Percentiles rank a stretch among this genome's conserved stretches.
phyloP scores from a whole-genome alignment of 2,888 invertebrate genomes.

The Schrankia costaestrigalis region DNA sequence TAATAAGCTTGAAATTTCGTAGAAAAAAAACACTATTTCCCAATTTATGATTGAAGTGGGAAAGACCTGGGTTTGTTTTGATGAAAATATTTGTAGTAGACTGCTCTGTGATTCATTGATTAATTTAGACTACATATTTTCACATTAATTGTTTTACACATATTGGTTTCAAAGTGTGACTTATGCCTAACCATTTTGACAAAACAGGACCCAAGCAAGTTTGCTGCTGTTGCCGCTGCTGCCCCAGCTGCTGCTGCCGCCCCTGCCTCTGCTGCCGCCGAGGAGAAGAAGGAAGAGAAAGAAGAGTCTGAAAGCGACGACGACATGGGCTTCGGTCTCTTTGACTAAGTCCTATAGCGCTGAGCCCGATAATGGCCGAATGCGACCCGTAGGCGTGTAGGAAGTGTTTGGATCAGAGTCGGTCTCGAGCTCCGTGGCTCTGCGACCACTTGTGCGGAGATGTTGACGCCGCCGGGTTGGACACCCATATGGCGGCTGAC shows the following conservation, averaged over 20 bases:
- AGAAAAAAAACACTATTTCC: neutral
- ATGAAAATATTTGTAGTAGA: too few species aligned
- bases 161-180: neutral
- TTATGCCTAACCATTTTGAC: neutral
- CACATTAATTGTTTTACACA: neutral
- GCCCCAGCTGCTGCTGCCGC: slow-evolving; percentile 85
- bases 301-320: slow-evolving; percentile 93
- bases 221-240: slow-evolving; percentile 83
- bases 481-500: slow-evolving; percentile 71
- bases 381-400: slow-evolving; percentile 33
- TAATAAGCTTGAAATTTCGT: neutral
- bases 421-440: slow-evolving; percentile 28
- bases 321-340: slow-evolving; percentile 98
- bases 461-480: slow-evolving; percentile 68
- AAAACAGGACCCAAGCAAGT: slow-evolving; percentile 95
- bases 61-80: too few species aligned
- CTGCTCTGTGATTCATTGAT: too few species aligned
- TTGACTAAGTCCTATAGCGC: slow-evolving; percentile 82
- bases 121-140: too few species aligned
- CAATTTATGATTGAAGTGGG: too few species aligned
- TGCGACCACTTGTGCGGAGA: slow-evolving; percentile 32
- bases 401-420: slow-evolving; percentile 16
- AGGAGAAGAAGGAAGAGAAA: slow-evolving; percentile 89
- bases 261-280: slow-evolving; percentile 82
- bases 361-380: slow-evolving; percentile 14